Evolutionary conservation across 2,113 vertebrate genomes (phyloP).

Genomic region (Ochotona curzoniae): DNA sequence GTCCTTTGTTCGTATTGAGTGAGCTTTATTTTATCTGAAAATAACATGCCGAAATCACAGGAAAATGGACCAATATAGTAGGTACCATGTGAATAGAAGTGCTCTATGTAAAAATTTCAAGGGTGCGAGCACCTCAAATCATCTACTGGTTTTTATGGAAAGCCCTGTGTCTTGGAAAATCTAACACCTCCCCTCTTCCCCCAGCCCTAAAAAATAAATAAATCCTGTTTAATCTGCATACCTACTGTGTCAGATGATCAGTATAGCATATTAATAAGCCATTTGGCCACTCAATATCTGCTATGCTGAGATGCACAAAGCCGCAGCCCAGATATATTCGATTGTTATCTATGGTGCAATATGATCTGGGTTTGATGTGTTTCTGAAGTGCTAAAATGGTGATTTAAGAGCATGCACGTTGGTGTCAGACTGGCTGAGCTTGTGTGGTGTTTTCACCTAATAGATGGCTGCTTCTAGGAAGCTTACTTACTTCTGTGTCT

Average conservation of each 20-base stretch:
- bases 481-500: not conserved
- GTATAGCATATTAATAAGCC: too few relatives aligned
- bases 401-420: not conserved
- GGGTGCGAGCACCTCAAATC: not conserved
- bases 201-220: too few relatives aligned
- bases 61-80: accelerated
- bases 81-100: accelerated
- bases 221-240: too few relatives aligned
- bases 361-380: not conserved
- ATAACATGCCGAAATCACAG: not conserved
- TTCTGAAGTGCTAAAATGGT: not conserved
- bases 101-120: not conserved
- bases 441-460: not conserved
- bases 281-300: not conserved
- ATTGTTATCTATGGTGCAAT: not conserved
- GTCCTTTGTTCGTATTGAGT: not conserved
- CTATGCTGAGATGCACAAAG: not conserved
- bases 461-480: not conserved
- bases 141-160: not conserved
- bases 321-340: not conserved
- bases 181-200: too few relatives aligned
- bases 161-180: not conserved
- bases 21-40: not conserved
- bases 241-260: too few relatives aligned
- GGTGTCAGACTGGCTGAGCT: not conserved